phyloP scores from a whole-genome alignment of 1,140 invertebrate genomes.

The Drosophila mojavensis region DNA sequence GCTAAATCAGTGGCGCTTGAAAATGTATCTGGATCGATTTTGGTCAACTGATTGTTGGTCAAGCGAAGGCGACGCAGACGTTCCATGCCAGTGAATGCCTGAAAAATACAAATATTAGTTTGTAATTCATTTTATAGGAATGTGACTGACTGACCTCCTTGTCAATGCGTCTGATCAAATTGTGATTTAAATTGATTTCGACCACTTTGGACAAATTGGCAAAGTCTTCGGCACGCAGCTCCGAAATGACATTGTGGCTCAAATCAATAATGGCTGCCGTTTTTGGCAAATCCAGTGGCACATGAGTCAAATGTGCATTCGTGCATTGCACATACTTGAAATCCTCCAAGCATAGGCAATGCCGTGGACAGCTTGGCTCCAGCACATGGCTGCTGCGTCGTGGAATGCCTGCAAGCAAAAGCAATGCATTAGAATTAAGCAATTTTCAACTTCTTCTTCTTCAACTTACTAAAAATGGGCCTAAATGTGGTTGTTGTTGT shows the following conservation, averaged over 20 bases:
- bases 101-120: not conserved
- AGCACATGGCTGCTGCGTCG: slow-evolving; percentile 75
- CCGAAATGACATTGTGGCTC: slow-evolving; percentile 73
- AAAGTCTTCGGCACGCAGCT: slow-evolving; percentile 71
- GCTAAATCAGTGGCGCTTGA: slow-evolving; percentile 84
- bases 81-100: slow-evolving; percentile 68
- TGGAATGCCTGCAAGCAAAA: slow-evolving; percentile 56
- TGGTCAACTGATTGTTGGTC: slow-evolving; percentile 85
- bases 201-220: slow-evolving; percentile 70
- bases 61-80: slow-evolving; percentile 81
- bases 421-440: not conserved
- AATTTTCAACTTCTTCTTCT: not conserved
- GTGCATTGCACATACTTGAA: slow-evolving; percentile 71
- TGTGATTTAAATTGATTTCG: slow-evolving; percentile 73
- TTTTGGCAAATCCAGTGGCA: slow-evolving; percentile 74
- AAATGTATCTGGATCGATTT: slow-evolving; percentile 85
- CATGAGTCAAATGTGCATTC: slow-evolving; percentile 62
- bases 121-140: not conserved
- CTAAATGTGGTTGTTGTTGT: slow-evolving; percentile 70
- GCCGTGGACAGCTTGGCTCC: slow-evolving; percentile 74
- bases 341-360: slow-evolving; percentile 71
- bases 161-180: slow-evolving; percentile 66
- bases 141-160: slow-evolving; percentile 55
- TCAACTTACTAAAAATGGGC: slow-evolving; percentile 66
- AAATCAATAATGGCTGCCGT: slow-evolving; percentile 76